Conservation (phyloP, 2,888 invertebrate genomes). For the Magallana nippona region DNA sequence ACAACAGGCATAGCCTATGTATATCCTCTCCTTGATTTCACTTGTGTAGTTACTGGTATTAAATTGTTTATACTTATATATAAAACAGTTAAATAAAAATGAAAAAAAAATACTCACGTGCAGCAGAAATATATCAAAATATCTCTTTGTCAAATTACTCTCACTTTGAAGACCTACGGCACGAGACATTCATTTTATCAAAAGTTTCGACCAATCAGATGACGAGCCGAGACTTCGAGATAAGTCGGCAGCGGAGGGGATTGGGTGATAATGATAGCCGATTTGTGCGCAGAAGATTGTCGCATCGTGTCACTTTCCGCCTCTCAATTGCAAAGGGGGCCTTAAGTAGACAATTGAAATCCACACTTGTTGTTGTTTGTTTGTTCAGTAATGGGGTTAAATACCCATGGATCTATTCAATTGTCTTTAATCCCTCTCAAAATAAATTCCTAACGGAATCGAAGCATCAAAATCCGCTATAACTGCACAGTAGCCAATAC, state of each 20-base stretch:
- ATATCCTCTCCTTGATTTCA: too few relatives aligned
- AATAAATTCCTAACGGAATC: too few relatives aligned
- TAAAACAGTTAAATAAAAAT: not conserved
- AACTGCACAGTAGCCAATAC: too few relatives aligned
- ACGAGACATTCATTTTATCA: not conserved
- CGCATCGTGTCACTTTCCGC: not conserved
- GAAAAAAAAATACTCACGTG: not conserved
- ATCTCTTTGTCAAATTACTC: constrained; percentile 14
- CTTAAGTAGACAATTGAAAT: constrained; percentile 3
- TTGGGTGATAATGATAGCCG: constrained; percentile 10
- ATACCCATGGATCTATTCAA: not conserved
- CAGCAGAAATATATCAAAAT: constrained; percentile 1
- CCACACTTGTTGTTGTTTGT: not conserved
- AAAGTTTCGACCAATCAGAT: not conserved
- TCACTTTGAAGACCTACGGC: not conserved
- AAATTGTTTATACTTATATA: not conserved
- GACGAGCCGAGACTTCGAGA: not conserved
- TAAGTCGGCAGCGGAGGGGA: not conserved
- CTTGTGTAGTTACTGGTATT: not conserved
- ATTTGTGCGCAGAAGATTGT: not conserved
- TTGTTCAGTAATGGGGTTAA: not conserved
- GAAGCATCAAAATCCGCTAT: too few relatives aligned
- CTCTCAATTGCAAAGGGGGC: not conserved
- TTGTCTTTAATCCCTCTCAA: not conserved
- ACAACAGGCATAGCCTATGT: too few relatives aligned